phyloP scores from a whole-genome alignment of 2,797 vertebrate genomes.

The Anguilla pacifica region DNA sequence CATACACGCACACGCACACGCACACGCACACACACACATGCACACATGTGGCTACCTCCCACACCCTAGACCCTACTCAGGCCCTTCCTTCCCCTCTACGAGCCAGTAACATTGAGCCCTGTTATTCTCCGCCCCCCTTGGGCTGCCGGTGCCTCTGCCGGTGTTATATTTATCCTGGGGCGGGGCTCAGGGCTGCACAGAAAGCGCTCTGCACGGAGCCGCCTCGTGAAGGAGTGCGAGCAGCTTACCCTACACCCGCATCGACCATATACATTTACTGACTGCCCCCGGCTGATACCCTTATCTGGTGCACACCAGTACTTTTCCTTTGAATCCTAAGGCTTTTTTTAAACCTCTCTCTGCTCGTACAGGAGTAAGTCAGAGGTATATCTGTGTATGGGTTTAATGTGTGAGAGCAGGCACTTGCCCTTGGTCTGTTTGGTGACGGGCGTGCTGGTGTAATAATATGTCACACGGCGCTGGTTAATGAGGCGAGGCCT shows the following conservation, averaged over 20 bases:
- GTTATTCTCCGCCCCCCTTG: not conserved
- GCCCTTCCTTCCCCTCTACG: not conserved
- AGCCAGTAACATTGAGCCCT: not conserved
- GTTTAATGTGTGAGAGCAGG: not conserved
- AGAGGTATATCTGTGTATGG: not conserved
- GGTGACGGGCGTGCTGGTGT: not conserved
- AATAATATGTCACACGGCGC: not conserved
- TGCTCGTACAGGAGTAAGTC: not conserved
- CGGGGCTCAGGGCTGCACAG: not conserved
- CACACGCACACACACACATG: not conserved
- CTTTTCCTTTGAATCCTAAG: not conserved
- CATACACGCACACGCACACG: not conserved
- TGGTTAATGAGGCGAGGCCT: not conserved
- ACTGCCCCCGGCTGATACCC: not conserved
- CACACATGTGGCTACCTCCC: not conserved
- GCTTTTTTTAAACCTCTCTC: not conserved
- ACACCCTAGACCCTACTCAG: not conserved
- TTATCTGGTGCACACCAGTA: not conserved
- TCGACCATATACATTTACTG: not conserved
- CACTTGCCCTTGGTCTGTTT: not conserved
- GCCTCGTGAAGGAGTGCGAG: too few relatives aligned
- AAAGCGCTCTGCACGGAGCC: not conserved
- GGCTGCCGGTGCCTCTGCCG: not conserved
- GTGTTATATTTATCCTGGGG: constrained; percentile 14
- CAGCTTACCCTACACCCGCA: not conserved